phyloP scores from a whole-genome alignment of 1,140 invertebrate species.

The Matsumurasca onukii region DNA sequence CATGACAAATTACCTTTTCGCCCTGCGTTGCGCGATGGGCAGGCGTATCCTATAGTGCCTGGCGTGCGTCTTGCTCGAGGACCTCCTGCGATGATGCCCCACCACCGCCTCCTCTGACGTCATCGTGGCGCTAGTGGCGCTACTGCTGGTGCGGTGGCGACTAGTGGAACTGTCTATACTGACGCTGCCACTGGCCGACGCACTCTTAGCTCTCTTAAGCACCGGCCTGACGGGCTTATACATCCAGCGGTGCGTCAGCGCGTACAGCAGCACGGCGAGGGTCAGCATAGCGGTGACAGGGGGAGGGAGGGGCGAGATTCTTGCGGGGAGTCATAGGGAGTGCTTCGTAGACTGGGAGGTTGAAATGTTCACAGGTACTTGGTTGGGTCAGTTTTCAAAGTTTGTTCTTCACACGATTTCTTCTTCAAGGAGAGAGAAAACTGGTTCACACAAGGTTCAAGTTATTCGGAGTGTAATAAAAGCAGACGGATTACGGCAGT shows the following conservation, averaged over 20 bases:
- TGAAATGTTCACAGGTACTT: too few species aligned
- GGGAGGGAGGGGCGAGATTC: neutral
- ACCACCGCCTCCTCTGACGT: slow-evolving; percentile 21
- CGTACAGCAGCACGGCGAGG: slow-evolving; percentile 24
- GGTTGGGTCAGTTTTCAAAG: too few species aligned
- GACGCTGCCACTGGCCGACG: slow-evolving; percentile 3
- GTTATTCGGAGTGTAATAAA: too few species aligned
- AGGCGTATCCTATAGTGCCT: slow-evolving; percentile 41
- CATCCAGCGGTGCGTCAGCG: slow-evolving; percentile 19
- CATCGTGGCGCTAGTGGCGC: slow-evolving; percentile 18
- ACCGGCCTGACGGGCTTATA: slow-evolving; percentile 19
- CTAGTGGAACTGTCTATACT: too few species aligned
- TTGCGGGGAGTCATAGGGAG: neutral
- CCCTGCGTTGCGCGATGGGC: slow-evolving; percentile 40
- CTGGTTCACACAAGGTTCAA: too few species aligned
- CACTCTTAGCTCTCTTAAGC: slow-evolving; percentile 13
- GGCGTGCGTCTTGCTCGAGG: slow-evolving; percentile 41
- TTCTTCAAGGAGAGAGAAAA: too few species aligned
- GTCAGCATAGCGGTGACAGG: slow-evolving; percentile 28
- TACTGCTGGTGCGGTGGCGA: neutral
- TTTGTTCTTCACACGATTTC: too few species aligned
- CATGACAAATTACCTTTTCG: slow-evolving; percentile 39
- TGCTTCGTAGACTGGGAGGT: neutral
- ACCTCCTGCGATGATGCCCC: slow-evolving; percentile 32
- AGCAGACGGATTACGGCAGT: too few species aligned